phyloP scores from a whole-genome alignment of 2,113 vertebrate species.

The Callithrix jacchus region DNA sequence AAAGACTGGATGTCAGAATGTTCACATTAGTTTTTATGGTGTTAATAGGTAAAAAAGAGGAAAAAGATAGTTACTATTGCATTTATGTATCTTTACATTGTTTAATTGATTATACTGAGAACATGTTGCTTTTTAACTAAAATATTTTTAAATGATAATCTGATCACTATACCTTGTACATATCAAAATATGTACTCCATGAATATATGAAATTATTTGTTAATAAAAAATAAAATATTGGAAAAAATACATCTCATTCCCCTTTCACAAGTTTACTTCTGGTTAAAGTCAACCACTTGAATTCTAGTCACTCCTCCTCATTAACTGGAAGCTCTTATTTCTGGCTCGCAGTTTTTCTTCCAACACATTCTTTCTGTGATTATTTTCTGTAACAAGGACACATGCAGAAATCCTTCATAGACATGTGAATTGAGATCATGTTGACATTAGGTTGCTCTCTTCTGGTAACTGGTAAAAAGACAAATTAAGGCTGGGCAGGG shows the following conservation, averaged over 20 bases:
- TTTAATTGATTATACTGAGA: neutral
- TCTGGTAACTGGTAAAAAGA: neutral
- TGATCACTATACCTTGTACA: too few relatives aligned
- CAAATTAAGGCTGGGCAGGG: neutral
- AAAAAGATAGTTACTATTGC: neutral
- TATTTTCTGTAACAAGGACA: neutral
- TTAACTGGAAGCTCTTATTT: neutral
- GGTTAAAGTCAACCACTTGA: neutral
- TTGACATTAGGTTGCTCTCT: neutral
- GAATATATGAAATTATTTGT: too few relatives aligned
- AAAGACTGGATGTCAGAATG: neutral
- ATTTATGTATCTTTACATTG: neutral
- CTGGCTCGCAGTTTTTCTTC: neutral
- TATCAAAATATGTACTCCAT: too few relatives aligned
- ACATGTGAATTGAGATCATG: neutral
- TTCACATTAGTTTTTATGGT: neutral
- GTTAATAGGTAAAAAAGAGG: neutral
- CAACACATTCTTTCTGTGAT: neutral
- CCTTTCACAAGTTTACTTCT: neutral
- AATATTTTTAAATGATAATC: neutral
- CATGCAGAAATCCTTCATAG: neutral
- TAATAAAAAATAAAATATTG: too few relatives aligned
- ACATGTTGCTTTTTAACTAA: neutral
- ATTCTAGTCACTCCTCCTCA: neutral
- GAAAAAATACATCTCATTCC: neutral